A percentile compares a stretch with the other conserved stretches of the same genome.
phyloP scores from a whole-genome alignment of 1,140 invertebrate species.

The Drosophila paulistorum region DNA sequence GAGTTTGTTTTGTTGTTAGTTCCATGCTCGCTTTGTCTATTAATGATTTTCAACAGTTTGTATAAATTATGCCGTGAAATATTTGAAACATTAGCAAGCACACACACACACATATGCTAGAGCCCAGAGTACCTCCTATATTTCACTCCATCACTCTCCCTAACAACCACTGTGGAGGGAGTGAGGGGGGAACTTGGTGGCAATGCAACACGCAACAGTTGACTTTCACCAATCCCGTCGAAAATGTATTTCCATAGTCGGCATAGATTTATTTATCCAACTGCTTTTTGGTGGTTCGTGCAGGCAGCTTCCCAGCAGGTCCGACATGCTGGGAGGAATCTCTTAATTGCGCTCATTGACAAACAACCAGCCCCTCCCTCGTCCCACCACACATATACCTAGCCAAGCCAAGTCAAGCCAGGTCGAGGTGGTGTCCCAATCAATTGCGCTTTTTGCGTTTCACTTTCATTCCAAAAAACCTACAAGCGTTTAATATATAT shows the following conservation, averaged over 20 bases:
- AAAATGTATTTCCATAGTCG: conserved; percentile 13
- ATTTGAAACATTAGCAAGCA: conserved; percentile 47
- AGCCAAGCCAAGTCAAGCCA: not conserved
- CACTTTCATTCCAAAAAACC: conserved; percentile 62
- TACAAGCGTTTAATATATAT: conserved; percentile 27
- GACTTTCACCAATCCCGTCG: conserved; percentile 67
- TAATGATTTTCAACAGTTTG: conserved; percentile 63
- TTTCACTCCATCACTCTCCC: not conserved
- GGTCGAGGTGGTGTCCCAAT: conserved; percentile 34
- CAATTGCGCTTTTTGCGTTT: conserved; percentile 54
- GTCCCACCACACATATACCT: not conserved
- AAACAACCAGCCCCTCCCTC: conserved; percentile 7
- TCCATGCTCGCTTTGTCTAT: conserved; percentile 14
- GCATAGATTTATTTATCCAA: conserved; percentile 64
- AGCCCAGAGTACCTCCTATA: conserved; percentile 1
- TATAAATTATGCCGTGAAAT: conserved; percentile 73
- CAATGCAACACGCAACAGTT: conserved; percentile 75
- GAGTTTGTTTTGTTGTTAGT: conserved; percentile 23
- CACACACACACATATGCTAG: conserved; percentile 45
- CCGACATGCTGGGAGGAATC: conserved; percentile 40
- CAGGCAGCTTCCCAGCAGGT: conserved; percentile 47
- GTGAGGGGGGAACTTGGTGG: not conserved
- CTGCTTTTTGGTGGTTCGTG: conserved; percentile 37
- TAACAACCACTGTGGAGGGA: not conserved
- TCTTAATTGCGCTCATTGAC: conserved; percentile 68